Evolutionary conservation across 2,888 invertebrate species (phyloP), one percentile per base, ranked within the genome.

Genomic region (Nysson spinosus): DNA sequence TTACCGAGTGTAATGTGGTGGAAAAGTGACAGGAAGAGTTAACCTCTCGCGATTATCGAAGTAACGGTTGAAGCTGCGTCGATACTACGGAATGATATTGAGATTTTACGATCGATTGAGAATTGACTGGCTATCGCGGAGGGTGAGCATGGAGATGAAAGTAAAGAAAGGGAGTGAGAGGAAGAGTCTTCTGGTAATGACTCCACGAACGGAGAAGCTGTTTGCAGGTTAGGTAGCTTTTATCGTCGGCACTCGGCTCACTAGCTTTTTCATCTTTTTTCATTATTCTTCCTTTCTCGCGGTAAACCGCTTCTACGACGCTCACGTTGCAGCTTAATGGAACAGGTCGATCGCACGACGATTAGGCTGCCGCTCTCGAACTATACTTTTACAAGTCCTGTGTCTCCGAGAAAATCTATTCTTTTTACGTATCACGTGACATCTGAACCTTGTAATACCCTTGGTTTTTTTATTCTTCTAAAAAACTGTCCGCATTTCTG

Each of bases 61-160:
- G n/a, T n/a, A n/a, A n/a, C n/a, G n/a, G n/a, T n/a, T n/a, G n/a
- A n/a, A n/a, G n/a, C n/a, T n/a, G n/a, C 39, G 22, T 22, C 20
- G 22, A 14, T 12, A 24, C 6, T 42, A 14, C 26, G 26, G 42
- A 42, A n/a, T 24, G 5, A 22, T 30, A 44, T 44, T 28, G 19
- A 30, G 50, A 66, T 55, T 60, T 71, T 60, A 72, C 62, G 60
- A 72, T 68, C 72, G 56, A 72, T 73, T 67, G 56, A 65, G 51
- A 40, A 46, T n/a, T 49, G 37, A 44, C n/a, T 32, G 60, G 22
- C 34, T 49, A 22, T 56, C 32, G 51, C 28, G 12, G 42, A n/a
- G 28, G 16, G 22, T 19, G n/a, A 11, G 40, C 32, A 32, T 34
- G 12, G 17, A 34, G 49, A 37, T 4, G 34, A 42, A 28, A 12